Conservation (phyloP, 2,888 invertebrate species). For the Ophion ventricosus region DNA sequence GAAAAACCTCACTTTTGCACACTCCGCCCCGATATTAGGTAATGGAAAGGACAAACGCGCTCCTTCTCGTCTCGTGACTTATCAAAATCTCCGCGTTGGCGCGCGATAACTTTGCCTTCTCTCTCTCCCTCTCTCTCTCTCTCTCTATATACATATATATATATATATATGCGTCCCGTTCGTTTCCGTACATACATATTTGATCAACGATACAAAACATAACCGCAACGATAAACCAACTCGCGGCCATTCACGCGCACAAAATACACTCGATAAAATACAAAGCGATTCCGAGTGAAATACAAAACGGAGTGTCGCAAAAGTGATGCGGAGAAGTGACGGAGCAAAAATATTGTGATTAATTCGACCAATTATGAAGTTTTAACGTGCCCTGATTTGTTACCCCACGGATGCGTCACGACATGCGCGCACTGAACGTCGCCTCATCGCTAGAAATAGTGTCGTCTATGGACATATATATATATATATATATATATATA, state of each 20-base stretch:
- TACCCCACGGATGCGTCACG: constrained; percentile 38
- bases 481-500: neutral
- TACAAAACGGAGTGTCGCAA: neutral
- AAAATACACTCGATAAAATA: constrained; percentile 1
- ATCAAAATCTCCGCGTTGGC: constrained; percentile 27
- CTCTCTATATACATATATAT: neutral
- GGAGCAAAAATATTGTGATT: constrained; percentile 15
- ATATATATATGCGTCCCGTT: neutral
- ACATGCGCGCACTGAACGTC: neutral
- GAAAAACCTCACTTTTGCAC: constrained; percentile 61
- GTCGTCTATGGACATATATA: neutral
- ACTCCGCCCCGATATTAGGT: constrained; percentile 65
- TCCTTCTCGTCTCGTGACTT: constrained; percentile 40
- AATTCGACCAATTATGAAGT: constrained; percentile 41
- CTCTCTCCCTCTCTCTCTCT: constrained; percentile 3
- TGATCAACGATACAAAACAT: neutral
- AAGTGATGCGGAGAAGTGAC: neutral
- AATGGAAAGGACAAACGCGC: constrained; percentile 56
- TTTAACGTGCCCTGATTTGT: constrained; percentile 53
- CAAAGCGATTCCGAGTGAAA: neutral
- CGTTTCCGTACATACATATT: neutral
- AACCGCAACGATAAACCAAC: neutral
- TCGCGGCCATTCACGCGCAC: neutral
- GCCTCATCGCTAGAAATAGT: constrained; percentile 59
- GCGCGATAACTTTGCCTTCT: neutral